Evolutionary conservation across 30 jellyfish, hydroid and myxozoan species (phyloP).

Genomic region (Pseudorhiza aurosa): DNA sequence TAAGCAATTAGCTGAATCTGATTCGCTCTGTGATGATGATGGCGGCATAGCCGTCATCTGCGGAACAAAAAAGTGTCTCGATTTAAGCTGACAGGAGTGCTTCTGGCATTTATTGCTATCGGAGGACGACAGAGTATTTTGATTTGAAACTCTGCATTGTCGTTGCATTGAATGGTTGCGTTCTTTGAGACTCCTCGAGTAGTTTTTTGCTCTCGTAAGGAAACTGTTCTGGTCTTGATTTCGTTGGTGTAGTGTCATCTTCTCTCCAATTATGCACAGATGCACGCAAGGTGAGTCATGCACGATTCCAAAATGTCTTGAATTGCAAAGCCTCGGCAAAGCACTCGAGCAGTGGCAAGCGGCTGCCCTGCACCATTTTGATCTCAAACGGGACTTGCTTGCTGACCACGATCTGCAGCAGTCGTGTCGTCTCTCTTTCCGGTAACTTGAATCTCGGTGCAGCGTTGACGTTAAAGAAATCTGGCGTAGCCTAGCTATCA

Average conservation of each 20-base stretch:
- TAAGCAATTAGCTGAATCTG: background rate
- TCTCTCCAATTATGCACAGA: constrained; percentile 49
- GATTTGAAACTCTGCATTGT: background rate
- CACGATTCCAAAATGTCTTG: background rate
- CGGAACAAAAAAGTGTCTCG: constrained; percentile 4
- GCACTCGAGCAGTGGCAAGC: constrained; percentile 14
- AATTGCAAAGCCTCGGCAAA: background rate
- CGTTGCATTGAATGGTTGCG: background rate
- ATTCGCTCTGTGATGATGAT: background rate
- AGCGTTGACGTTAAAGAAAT: constrained; percentile 34
- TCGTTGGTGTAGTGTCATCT: constrained; percentile 42
- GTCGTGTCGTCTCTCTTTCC: constrained; percentile 20
- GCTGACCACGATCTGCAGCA: constrained; percentile 31
- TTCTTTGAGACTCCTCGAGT: constrained; percentile 25
- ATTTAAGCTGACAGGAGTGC: constrained; percentile 8
- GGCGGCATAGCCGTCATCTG: background rate
- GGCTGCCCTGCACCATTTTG: constrained; percentile 13
- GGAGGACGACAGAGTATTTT: background rate
- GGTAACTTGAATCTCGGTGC: background rate
- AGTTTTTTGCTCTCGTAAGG: constrained; percentile 36
- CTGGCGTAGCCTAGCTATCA: constrained; percentile 38
- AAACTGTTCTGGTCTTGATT: constrained; percentile 32
- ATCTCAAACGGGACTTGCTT: background rate
- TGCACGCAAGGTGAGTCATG: constrained; percentile 35
- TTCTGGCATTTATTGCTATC: background rate